Evolutionary conservation across 37 sponge, comb jelly and placozoan species (phyloP), one percentile per base, ranked within the genome.

Genomic region (Chondrosia reniformis): DNA sequence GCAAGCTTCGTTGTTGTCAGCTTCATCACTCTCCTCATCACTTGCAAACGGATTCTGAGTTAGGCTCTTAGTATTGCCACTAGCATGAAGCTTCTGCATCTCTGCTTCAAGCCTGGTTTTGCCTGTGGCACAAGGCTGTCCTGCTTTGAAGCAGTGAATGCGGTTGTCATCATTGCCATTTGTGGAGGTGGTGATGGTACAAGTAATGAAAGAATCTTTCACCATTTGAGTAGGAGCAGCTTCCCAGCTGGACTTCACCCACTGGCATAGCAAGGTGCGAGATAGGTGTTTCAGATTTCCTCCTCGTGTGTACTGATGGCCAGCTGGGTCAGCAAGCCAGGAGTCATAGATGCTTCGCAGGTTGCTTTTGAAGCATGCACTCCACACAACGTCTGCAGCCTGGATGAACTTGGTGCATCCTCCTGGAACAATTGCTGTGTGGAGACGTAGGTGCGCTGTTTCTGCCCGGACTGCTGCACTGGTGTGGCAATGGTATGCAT

Each of bases 401-500:
- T 64, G 66, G 8, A 73, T n/a, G 45, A 21, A 41, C 9, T 41
- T 41, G 12, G 74, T 73, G 2, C 45, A 73, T 3, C 74, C 74
- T 27, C 74, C 74, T 46, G 74, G 74, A 41, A 80, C 38, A 67
- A 80, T 46, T 46, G 81, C 71, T 34, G 46, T 80, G 58, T 80
- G 54, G 4, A 45, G 30, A 17, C 43, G 3, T 15, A 42, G 4
- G 2, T 10, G 34, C 2, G 52, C 32, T 4, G 12, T 31, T 44
- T 42, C 71, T 44, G 45, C 33, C 43, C 69, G 67, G 10, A 39
- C 41, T 21, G 54, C 21, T 4, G 7, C 57, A 3, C 46, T 67
- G 33, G 46, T 67, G 32, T 80, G 81, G 10, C n/a, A n/a, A n/a
- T n/a, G n/a, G n/a, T n/a, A n/a, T n/a, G n/a, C n/a, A n/a, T n/a